Evolutionary conservation across 2,113 vertebrate genomes (phyloP).

Genomic region (Mobula birostris): DNA sequence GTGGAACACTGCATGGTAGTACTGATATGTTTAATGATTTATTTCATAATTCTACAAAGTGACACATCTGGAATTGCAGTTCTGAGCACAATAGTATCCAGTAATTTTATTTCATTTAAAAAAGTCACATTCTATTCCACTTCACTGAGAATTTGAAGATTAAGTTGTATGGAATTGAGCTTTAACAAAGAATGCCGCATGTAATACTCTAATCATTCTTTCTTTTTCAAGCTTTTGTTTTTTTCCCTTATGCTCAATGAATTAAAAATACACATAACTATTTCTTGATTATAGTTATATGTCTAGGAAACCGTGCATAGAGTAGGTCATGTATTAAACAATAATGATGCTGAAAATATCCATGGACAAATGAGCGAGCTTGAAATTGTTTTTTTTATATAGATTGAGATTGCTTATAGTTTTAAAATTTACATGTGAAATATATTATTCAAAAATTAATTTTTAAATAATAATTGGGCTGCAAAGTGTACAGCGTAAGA

Average conservation of each 20-base stretch:
- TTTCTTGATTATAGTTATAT: neutral
- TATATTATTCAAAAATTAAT: neutral
- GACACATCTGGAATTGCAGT: neutral
- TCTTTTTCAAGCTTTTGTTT: neutral
- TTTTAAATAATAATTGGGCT: neutral
- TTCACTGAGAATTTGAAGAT: neutral
- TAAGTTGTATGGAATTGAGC: neutral
- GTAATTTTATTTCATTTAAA: neutral
- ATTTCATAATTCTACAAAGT: neutral
- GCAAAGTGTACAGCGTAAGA: neutral
- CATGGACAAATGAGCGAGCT: neutral
- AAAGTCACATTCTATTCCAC: neutral
- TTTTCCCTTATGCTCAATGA: neutral
- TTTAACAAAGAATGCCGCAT: neutral
- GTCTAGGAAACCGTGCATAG: neutral
- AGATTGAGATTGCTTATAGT: neutral
- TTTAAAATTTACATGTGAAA: neutral
- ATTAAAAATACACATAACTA: neutral
- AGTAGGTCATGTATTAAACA: neutral
- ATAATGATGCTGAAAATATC: neutral
- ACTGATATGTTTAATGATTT: neutral
- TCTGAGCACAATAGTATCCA: too few relatives aligned
- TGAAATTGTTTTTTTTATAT: neutral
- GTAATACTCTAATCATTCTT: neutral
- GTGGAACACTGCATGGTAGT: neutral